Conservation (phyloP, 2,113 vertebrate species). For the Bambusicola thoracicus region DNA sequence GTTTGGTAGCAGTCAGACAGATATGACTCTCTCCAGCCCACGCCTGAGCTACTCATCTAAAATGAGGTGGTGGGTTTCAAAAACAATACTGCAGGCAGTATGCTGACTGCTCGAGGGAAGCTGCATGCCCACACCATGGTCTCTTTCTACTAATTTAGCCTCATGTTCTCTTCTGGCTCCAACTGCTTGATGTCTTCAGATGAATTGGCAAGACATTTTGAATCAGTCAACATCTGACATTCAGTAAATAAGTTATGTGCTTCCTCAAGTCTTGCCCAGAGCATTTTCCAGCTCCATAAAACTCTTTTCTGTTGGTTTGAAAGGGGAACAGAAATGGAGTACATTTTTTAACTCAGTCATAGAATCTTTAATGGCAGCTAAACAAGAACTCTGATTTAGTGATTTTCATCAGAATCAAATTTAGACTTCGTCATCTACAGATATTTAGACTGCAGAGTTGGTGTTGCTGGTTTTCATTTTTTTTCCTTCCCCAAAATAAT, state of each 20-base stretch:
- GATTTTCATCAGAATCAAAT: background rate
- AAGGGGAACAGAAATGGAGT: slow-evolving; percentile 22
- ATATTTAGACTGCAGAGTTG: background rate
- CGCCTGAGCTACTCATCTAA: background rate
- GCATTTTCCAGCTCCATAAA: slow-evolving; percentile 9
- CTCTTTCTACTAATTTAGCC: background rate
- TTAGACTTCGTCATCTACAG: slow-evolving; percentile 6
- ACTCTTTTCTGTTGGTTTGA: slow-evolving; percentile 26
- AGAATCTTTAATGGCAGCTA: background rate
- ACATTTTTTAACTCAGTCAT: background rate
- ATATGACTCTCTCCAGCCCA: background rate
- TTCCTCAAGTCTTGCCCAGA: slow-evolving; percentile 26
- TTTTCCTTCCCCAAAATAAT: background rate
- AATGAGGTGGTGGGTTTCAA: background rate
- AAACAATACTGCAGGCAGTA: background rate
- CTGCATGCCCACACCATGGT: accelerated
- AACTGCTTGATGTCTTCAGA: background rate
- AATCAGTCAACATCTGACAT: background rate
- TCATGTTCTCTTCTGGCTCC: background rate
- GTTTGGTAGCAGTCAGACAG: background rate
- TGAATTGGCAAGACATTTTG: background rate
- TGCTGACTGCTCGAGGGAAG: background rate
- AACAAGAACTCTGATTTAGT: slow-evolving; percentile 32
- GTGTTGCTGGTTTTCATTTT: background rate
- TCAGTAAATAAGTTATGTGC: slow-evolving; percentile 20